phyloP scores from a whole-genome alignment of 2,113 vertebrate species.

The Psettodes erumei region DNA sequence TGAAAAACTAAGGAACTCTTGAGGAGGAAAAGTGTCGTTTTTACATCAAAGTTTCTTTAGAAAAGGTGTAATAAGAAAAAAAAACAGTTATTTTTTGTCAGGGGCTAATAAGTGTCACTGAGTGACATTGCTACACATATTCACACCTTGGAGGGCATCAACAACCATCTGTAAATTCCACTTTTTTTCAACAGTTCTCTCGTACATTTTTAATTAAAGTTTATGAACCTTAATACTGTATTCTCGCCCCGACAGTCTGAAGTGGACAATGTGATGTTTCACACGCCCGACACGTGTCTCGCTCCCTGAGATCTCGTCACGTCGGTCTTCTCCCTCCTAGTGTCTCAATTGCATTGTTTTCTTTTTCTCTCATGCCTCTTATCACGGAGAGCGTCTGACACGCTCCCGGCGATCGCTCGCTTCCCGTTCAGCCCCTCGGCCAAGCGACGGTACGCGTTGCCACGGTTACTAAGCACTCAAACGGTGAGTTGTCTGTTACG shows the following conservation, averaged over 20 bases:
- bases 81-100: background rate
- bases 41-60: constrained; percentile 18
- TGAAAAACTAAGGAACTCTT: constrained; percentile 25
- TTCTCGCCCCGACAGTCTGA: background rate
- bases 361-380: background rate
- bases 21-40: constrained; percentile 28
- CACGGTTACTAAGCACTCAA: constrained; percentile 61
- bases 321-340: background rate
- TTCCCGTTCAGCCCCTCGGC: constrained; percentile 31
- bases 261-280: constrained; percentile 24
- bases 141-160: background rate
- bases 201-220: background rate
- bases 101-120: background rate
- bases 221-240: background rate
- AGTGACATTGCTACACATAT: background rate
- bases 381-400: constrained; percentile 3
- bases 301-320: background rate
- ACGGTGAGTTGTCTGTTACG: constrained; percentile 47
- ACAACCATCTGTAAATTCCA: too few species aligned
- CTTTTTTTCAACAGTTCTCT: background rate
- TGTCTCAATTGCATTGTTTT: background rate
- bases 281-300: constrained; percentile 6
- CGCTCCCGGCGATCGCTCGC: constrained; percentile 24
- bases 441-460: constrained; percentile 26
- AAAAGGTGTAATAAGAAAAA: constrained; percentile 2